Percentiles rank a stretch among this genome's conserved stretches.
Evolutionary conservation across 2,797 vertebrate species (phyloP).

Genomic region (Aselliscus stoliczkanus): DNA sequence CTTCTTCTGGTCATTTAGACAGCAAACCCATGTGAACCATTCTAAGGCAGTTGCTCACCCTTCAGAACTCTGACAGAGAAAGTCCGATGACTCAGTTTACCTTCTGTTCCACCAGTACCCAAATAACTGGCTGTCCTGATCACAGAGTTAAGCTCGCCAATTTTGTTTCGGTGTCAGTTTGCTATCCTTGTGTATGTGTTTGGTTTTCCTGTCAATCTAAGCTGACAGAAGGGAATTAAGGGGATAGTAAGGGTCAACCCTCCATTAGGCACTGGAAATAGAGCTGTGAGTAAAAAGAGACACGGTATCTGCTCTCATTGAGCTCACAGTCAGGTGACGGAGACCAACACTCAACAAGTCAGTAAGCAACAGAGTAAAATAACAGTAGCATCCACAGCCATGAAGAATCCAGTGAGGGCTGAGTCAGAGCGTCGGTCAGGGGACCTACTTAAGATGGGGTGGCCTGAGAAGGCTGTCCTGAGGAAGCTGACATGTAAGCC

Average conservation of each 20-base stretch:
- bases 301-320: fast-evolving
- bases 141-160: not conserved
- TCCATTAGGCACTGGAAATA: not conserved
- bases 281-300: not conserved
- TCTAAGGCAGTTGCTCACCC: not conserved
- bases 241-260: not conserved
- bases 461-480: not conserved
- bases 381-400: not conserved
- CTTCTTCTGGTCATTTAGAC: not conserved
- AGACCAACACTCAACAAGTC: not conserved
- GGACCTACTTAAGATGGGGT: not conserved
- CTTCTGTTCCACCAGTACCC: not conserved
- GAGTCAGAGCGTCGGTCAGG: not conserved
- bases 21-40: not conserved
- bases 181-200: not conserved
- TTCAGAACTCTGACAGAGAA: not conserved
- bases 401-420: not conserved
- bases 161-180: not conserved
- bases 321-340: not conserved
- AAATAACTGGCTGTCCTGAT: not conserved
- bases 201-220: not conserved
- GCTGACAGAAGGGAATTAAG: not conserved
- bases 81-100: not conserved
- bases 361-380: not conserved
- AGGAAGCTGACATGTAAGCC: not conserved